Evolutionary conservation across 2,113 vertebrate species (phyloP).

Genomic region (Dolichotis patagonum): DNA sequence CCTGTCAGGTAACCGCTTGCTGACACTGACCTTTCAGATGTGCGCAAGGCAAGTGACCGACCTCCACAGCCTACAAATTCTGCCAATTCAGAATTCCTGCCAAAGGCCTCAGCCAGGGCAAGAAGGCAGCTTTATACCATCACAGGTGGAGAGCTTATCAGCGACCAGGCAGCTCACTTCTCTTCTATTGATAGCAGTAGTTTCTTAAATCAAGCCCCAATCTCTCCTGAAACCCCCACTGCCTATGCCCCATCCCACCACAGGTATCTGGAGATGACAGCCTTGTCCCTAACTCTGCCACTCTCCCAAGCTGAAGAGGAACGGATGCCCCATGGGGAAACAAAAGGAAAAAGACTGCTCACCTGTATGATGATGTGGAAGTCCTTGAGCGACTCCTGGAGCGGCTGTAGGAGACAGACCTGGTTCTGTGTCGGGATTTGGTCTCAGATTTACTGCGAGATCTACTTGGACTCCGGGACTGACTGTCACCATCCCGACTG

Average conservation of each 20-base stretch:
- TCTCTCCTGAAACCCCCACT: slow-evolving; percentile 16
- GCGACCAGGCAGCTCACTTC: not conserved
- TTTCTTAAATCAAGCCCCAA: not conserved
- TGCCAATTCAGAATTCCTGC: not conserved
- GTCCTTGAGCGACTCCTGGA: slow-evolving; percentile 93
- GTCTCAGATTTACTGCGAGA: slow-evolving; percentile 92
- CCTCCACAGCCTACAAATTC: not conserved
- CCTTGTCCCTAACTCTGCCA: not conserved
- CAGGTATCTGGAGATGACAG: not conserved
- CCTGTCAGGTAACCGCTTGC: not conserved
- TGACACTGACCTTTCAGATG: not conserved
- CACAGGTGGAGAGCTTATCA: not conserved
- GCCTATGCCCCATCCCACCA: not conserved
- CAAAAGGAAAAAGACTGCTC: not conserved
- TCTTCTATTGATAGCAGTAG: fast-evolving
- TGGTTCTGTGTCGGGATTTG: slow-evolving; percentile 90
- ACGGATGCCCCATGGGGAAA: not conserved
- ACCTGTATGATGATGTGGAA: slow-evolving; percentile 95
- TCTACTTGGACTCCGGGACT: slow-evolving; percentile 86
- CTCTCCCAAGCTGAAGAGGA: not conserved
- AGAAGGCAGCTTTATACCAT: not conserved
- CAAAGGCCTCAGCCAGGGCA: not conserved
- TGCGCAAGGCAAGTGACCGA: not conserved
- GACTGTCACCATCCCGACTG: slow-evolving; percentile 86
- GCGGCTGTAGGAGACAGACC: slow-evolving; percentile 91